Conservation (phyloP, 2,888 invertebrate genomes). For the Xestia rhomboidea region DNA sequence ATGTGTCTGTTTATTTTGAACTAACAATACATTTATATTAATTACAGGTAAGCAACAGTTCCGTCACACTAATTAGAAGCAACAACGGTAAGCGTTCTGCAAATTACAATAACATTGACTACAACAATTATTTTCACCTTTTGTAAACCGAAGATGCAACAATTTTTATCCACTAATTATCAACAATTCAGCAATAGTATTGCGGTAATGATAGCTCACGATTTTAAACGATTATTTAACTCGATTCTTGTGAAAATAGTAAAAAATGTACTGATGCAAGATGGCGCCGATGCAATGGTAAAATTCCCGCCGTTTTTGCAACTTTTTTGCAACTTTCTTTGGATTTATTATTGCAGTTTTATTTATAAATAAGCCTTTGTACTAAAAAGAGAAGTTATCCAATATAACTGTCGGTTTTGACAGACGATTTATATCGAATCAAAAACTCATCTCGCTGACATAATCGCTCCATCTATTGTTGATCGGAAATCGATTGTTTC, state of each 20-base stretch:
- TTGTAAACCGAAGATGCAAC: conserved; percentile 18
- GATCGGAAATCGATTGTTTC: conserved; percentile 74
- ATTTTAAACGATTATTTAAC: conserved; percentile 63
- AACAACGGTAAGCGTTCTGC: conserved; percentile 43
- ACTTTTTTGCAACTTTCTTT: conserved; percentile 24
- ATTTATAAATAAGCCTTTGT: conserved; percentile 12
- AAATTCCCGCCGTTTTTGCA: conserved; percentile 15
- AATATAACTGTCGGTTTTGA: conserved; percentile 42
- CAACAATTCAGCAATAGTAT: conserved; percentile 36
- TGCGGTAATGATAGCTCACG: conserved; percentile 62
- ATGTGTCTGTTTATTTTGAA: conserved; percentile 2
- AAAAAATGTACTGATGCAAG: conserved; percentile 49
- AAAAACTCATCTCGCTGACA: conserved; percentile 73
- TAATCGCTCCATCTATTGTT: conserved; percentile 71
- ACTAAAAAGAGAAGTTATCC: conserved; percentile 45
- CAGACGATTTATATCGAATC: conserved; percentile 67
- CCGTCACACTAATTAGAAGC: conserved; percentile 14
- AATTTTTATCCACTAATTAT: conserved; percentile 45
- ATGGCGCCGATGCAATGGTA: conserved; percentile 12
- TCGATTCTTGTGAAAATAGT: conserved; percentile 61
- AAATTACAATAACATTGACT: conserved; percentile 1
- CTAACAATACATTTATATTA: conserved; percentile 29
- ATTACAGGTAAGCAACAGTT: conserved; percentile 66
- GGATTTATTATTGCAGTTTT: conserved; percentile 18
- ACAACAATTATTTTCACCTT: conserved; percentile 21